Evolutionary conservation across 1,140 invertebrate genomes (phyloP).

Genomic region (Saccostrea cuccullata): DNA sequence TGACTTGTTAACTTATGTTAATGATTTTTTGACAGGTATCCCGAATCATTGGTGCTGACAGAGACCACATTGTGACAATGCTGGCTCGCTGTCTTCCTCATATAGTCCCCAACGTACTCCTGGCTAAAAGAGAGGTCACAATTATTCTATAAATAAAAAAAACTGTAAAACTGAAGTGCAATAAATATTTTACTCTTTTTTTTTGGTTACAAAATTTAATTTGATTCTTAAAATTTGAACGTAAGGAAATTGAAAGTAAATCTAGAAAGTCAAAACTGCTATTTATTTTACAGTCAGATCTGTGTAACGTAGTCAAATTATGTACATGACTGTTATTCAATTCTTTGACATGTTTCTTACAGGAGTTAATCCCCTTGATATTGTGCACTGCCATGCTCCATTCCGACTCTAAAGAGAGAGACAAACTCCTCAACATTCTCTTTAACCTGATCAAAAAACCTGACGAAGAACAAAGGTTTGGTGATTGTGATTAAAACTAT

Average conservation of each 20-base stretch:
- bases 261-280: too few relatives aligned
- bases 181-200: too few relatives aligned
- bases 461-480: slow-evolving; percentile 83
- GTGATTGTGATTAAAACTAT: too few relatives aligned
- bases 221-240: too few relatives aligned
- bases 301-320: too few relatives aligned
- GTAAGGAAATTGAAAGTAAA: slow-evolving; percentile 63
- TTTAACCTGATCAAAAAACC: slow-evolving; percentile 89
- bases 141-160: too few relatives aligned
- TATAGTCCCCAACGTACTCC: slow-evolving; percentile 85
- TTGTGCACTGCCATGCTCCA: slow-evolving; percentile 84
- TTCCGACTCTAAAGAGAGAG: slow-evolving; percentile 82
- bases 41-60: slow-evolving; percentile 70
- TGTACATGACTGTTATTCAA: too few relatives aligned
- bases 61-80: slow-evolving; percentile 75
- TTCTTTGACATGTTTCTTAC: slow-evolving; percentile 60
- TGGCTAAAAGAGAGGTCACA: slow-evolving; percentile 83
- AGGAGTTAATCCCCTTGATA: slow-evolving; percentile 87
- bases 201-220: too few relatives aligned
- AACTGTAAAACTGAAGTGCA: too few relatives aligned
- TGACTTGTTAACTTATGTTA: not conserved
- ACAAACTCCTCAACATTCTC: slow-evolving; percentile 85
- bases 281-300: slow-evolving; percentile 68
- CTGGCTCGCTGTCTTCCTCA: slow-evolving; percentile 80
- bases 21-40: slow-evolving; percentile 67